Percentiles rank a stretch among this genome's conserved stretches.
phyloP scores from a whole-genome alignment of 2,113 vertebrate species.

The Malaclemys terrapin region DNA sequence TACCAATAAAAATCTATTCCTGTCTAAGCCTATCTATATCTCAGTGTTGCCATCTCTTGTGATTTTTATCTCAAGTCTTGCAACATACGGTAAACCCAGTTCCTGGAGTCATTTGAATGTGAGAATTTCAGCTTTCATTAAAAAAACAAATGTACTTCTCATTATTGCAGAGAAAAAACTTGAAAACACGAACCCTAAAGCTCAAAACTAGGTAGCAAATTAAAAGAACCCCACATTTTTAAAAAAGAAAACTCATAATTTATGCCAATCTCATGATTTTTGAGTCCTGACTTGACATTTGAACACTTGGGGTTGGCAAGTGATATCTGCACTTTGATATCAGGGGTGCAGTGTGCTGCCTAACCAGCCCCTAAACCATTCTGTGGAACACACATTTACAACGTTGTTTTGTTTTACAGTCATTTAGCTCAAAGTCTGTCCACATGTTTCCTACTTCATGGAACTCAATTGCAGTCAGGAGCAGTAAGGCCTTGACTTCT shows the following conservation, averaged over 20 bases:
- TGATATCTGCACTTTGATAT: neutral
- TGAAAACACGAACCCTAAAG: neutral
- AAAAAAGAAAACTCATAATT: rapidly evolving
- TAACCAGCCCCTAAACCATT: neutral
- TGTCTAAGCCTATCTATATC: no score
- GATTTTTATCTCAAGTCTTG: neutral
- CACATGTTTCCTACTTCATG: neutral
- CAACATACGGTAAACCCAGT: neutral
- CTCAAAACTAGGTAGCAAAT: neutral
- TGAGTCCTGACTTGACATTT: neutral
- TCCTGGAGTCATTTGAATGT: neutral
- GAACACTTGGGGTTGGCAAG: neutral
- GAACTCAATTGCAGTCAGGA: neutral
- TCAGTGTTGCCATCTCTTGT: rapidly evolving
- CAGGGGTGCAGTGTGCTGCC: neutral
- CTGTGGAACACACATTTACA: neutral
- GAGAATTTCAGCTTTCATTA: neutral
- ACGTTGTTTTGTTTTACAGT: neutral
- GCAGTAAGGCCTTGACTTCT: neutral
- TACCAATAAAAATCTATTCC: no score
- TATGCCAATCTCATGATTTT: neutral
- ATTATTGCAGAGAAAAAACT: neutral
- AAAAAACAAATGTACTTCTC: neutral
- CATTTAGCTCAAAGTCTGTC: neutral
- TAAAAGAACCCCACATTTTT: neutral